Evolutionary conservation across 2,888 invertebrate species (phyloP).

Genomic region (Eristalis arbustorum): DNA sequence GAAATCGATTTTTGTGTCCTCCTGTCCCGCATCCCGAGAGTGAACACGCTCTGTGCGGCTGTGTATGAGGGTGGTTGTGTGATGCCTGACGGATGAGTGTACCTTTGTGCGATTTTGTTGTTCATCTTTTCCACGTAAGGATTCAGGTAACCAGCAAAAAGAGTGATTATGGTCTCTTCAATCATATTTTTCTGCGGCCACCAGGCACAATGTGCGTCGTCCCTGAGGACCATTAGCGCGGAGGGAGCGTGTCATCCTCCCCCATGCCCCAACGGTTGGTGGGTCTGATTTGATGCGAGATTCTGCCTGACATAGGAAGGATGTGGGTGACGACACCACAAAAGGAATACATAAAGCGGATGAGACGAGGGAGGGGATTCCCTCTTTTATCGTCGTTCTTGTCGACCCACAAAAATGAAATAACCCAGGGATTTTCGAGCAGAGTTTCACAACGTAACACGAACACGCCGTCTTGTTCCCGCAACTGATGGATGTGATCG

Average conservation of each 20-base stretch:
- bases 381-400: constrained; percentile 10
- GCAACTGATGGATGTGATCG: constrained; percentile 35
- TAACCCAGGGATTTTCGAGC: constrained; percentile 35
- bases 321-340: constrained; percentile 31
- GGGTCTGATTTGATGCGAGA: neutral
- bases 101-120: neutral
- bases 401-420: constrained; percentile 24
- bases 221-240: neutral
- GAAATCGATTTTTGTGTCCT: constrained; percentile 54
- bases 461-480: constrained; percentile 46
- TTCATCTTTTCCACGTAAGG: constrained; percentile 9
- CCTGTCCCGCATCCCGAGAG: neutral
- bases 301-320: constrained; percentile 19
- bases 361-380: neutral
- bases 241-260: too few species aligned
- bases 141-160: constrained; percentile 46
- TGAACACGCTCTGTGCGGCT: neutral
- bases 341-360: neutral
- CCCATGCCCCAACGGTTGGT: neutral
- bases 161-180: constrained; percentile 38
- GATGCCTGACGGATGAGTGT: constrained; percentile 10
- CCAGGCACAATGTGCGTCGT: neutral
- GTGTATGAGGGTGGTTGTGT: constrained; percentile 3
- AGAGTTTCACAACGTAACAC: constrained; percentile 49
- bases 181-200: constrained; percentile 12